A percentile compares a stretch with the other conserved stretches of the same genome.
These are phyloP conservation scores for Perdix hodgsoniae DNA, from an alignment of 2,797 vertebrate genomes.

Conservation along the genomic window DNA sequence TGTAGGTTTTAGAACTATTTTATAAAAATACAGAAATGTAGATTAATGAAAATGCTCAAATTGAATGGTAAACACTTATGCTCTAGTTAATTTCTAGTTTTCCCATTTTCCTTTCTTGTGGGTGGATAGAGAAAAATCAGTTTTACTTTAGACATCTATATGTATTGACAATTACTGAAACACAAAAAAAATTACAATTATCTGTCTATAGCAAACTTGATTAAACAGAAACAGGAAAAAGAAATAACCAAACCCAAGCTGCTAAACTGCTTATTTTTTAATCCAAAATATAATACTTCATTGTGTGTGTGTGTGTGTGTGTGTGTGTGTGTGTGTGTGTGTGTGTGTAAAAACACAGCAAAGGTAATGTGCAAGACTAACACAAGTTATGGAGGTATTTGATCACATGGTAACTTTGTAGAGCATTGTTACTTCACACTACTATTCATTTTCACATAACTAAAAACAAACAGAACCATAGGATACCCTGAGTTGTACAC, in stretches of 20 bases:
- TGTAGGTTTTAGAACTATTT: not conserved
- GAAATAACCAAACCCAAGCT: accelerated
- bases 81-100: not conserved
- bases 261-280: not conserved
- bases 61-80: not conserved
- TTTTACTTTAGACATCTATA: not conserved
- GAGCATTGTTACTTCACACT: not conserved
- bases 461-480: not conserved
- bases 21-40: not conserved
- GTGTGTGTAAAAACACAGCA: not conserved
- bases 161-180: no score
- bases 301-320: not conserved
- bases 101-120: not conserved
- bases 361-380: not conserved
- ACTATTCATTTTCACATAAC: not conserved
- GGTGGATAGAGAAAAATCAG: not conserved
- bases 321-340: not conserved
- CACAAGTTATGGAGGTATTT: not conserved
- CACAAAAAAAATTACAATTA: not conserved
- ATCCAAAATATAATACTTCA: not conserved
- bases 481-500: no score
- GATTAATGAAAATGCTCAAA: not conserved
- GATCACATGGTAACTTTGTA: not conserved
- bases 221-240: not conserved
- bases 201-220: not conserved